Conservation (phyloP, 2,888 invertebrate species). For the Incurvaria masculella region DNA sequence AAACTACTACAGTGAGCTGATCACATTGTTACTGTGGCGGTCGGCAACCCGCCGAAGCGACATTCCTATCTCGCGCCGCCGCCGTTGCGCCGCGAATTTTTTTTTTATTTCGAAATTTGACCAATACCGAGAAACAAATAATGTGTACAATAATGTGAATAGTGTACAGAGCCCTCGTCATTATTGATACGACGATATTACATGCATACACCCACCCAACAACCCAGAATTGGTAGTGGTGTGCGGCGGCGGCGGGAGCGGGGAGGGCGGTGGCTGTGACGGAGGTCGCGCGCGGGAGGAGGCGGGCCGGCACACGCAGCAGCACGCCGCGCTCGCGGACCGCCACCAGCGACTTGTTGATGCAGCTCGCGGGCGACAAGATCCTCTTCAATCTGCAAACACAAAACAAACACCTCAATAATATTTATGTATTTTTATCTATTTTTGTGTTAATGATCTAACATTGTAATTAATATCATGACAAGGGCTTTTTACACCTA, state of each 20-base stretch:
- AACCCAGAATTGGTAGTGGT: slow-evolving; percentile 68
- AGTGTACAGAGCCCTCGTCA: background rate
- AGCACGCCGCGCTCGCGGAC: slow-evolving; percentile 83
- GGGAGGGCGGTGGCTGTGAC: slow-evolving; percentile 31
- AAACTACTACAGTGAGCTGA: too few species aligned
- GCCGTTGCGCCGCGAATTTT: too few species aligned
- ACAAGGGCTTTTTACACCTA: too few species aligned
- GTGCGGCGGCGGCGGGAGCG: slow-evolving; percentile 30
- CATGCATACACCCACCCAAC: slow-evolving; percentile 61
- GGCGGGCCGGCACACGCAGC: slow-evolving; percentile 58
- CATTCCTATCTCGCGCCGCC: too few species aligned
- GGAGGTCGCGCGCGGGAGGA: slow-evolving; percentile 33
- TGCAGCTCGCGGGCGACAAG: slow-evolving; percentile 52
- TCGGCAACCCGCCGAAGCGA: too few species aligned
- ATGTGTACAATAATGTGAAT: background rate
- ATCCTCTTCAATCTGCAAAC: slow-evolving; percentile 52
- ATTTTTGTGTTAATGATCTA: too few species aligned
- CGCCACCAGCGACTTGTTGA: slow-evolving; percentile 72
- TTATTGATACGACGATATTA: background rate
- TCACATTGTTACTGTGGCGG: too few species aligned
- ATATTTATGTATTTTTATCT: too few species aligned
- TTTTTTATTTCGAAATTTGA: too few species aligned
- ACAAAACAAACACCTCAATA: slow-evolving; percentile 5
- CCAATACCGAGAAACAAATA: slow-evolving; percentile 5
- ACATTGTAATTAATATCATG: too few species aligned